These are phyloP conservation scores for Diadophis punctatus DNA, from an alignment of 2,113 vertebrate genomes.

Conservation along the genomic window DNA sequence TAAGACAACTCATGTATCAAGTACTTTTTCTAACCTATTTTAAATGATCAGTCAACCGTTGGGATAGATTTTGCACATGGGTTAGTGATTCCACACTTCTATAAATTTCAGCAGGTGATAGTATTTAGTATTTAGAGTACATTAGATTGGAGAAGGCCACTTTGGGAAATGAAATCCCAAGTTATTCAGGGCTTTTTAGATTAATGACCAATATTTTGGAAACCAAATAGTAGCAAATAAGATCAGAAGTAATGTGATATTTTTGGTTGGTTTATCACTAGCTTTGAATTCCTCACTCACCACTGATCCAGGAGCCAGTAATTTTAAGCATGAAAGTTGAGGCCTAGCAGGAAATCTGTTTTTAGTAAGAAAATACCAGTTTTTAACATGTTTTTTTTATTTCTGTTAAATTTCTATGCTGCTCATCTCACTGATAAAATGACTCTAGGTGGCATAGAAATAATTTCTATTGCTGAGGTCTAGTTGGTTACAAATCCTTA, in stretches of 20 bases:
- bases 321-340: background rate
- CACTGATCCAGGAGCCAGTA: background rate
- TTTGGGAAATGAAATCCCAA: background rate
- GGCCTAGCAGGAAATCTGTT: background rate
- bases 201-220: background rate
- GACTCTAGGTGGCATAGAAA: background rate
- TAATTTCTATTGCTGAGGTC: background rate
- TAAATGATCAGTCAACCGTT: background rate
- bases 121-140: background rate
- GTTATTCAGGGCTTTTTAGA: background rate
- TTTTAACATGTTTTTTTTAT: background rate
- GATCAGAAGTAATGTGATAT: background rate
- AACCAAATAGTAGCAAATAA: background rate
- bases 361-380: background rate
- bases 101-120: background rate
- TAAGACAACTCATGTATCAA: background rate
- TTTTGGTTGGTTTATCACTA: background rate
- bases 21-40: background rate
- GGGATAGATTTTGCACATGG: background rate
- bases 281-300: background rate
- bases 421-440: background rate
- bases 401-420: background rate
- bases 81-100: background rate
- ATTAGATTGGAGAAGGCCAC: background rate
- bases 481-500: background rate